These are phyloP conservation scores for Perccottus glenii DNA, from an alignment of 2,113 vertebrate genomes.

Conservation along the genomic window DNA sequence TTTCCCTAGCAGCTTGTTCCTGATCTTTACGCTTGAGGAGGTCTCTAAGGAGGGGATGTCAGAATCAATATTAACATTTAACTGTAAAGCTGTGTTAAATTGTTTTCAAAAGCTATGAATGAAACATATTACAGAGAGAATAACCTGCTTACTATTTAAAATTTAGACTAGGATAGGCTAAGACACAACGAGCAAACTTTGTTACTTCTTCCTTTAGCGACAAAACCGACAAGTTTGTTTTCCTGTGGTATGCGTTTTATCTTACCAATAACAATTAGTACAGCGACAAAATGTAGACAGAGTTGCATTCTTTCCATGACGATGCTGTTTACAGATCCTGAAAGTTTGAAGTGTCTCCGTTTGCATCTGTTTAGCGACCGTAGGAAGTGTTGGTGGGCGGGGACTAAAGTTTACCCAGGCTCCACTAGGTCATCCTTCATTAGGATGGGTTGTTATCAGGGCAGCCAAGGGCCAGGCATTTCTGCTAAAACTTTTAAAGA, in stretches of 20 bases:
- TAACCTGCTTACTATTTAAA: too few relatives aligned
- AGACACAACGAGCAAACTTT: neutral
- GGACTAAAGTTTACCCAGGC: neutral
- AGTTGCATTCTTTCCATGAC: conserved; percentile 33
- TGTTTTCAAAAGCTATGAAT: too few relatives aligned
- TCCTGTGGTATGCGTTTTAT: neutral
- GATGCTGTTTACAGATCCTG: neutral
- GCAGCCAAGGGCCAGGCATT: conserved; percentile 1
- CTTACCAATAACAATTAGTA: conserved; percentile 52
- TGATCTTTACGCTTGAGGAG: conserved; percentile 77
- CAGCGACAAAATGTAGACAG: conserved; percentile 2
- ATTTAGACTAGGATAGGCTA: neutral
- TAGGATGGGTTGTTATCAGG: conserved; percentile 2
- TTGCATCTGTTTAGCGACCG: neutral
- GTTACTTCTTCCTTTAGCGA: neutral
- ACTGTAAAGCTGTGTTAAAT: too few relatives aligned
- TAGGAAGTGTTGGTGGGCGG: conserved; percentile 47
- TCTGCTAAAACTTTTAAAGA: conserved; percentile 2
- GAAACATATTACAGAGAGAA: too few relatives aligned
- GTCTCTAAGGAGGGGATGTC: conserved; percentile 36
- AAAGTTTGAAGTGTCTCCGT: conserved; percentile 2
- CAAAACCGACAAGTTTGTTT: neutral
- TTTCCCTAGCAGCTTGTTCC: conserved; percentile 79
- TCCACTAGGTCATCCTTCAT: conserved; percentile 23
- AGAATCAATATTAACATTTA: neutral